Evolutionary conservation across 2,797 vertebrate species (phyloP).

Genomic region (Danio albolineatus): DNA sequence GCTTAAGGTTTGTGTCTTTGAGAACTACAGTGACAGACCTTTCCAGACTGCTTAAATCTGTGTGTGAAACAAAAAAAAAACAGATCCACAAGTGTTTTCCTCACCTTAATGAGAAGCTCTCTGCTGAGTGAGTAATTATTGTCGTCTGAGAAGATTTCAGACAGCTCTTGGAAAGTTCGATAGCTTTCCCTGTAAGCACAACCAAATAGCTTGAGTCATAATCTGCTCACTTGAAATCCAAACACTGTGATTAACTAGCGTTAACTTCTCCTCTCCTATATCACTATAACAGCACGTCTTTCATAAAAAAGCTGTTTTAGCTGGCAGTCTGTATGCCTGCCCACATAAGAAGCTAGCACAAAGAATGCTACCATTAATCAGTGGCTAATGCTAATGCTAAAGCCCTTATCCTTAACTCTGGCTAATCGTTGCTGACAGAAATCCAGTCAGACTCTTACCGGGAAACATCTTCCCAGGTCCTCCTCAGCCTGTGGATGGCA

Average conservation of each 20-base stretch:
- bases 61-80: too few species aligned
- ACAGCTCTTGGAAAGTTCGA: conserved; percentile 87
- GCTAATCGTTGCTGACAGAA: conserved; percentile 14
- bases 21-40: too few species aligned
- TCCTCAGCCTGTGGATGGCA: conserved; percentile 83
- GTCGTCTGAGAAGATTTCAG: conserved; percentile 89
- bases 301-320: background rate
- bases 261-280: background rate
- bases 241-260: background rate
- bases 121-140: conserved; percentile 90
- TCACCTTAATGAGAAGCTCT: conserved; percentile 88
- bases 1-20: background rate
- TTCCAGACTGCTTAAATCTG: too few species aligned
- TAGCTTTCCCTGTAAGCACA: conserved; percentile 75
- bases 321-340: background rate
- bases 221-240: background rate
- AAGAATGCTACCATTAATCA: conserved; percentile 1
- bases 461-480: conserved; percentile 87
- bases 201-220: conserved; percentile 4
- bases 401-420: background rate
- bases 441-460: conserved; percentile 63
- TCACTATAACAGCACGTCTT: background rate
- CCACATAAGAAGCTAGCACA: background rate
- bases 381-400: conserved; percentile 21
- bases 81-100: background rate